Conservation (phyloP, 2,888 invertebrate genomes). For the Cataglyphis altisquamis region DNA sequence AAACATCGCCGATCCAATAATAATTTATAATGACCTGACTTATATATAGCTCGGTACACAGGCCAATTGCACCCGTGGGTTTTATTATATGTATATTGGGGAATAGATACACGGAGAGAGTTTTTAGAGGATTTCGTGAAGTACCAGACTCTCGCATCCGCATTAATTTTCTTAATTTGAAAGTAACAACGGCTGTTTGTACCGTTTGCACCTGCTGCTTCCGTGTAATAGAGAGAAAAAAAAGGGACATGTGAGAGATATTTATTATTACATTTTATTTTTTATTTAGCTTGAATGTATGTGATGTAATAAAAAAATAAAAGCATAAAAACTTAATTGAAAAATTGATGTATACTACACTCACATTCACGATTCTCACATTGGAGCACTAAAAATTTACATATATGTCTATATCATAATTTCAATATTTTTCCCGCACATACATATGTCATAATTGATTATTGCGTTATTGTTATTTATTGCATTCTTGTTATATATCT, state of each 20-base stretch:
- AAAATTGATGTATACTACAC: not conserved
- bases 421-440: not conserved
- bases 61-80: slow-evolving; percentile 74
- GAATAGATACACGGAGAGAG: slow-evolving; percentile 72
- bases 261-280: slow-evolving; percentile 18
- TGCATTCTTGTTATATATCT: not conserved
- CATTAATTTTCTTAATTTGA: slow-evolving; percentile 83
- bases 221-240: slow-evolving; percentile 31
- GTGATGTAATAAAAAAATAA: not conserved
- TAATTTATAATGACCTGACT: slow-evolving; percentile 44
- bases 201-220: slow-evolving; percentile 80
- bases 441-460: not conserved
- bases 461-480: not conserved
- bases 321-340: not conserved
- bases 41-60: not conserved
- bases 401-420: not conserved
- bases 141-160: slow-evolving; percentile 70
- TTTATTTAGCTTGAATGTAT: slow-evolving; percentile 45
- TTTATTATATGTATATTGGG: slow-evolving; percentile 76
- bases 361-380: not conserved
- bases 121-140: slow-evolving; percentile 64
- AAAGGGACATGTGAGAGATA: not conserved
- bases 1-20: slow-evolving; percentile 42
- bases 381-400: not conserved
- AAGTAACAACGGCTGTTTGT: slow-evolving; percentile 79